These are phyloP conservation scores for Halocynthia roretzi DNA, from an alignment of 23 tunicate genomes.

Conservation along the genomic window DNA sequence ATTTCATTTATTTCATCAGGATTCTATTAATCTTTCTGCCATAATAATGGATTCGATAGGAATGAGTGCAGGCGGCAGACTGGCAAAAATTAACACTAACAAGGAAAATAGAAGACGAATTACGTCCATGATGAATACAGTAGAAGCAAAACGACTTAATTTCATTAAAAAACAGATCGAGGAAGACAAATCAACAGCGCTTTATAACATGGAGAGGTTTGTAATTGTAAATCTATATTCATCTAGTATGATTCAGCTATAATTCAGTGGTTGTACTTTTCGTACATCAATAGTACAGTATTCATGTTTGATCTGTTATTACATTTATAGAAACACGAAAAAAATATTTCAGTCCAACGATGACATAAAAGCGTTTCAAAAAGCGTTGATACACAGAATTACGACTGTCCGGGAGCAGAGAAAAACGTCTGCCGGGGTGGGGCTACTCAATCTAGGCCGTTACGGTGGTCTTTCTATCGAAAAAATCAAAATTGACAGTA, in stretches of 20 bases:
- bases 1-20: no score
- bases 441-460: slow-evolving; percentile 53
- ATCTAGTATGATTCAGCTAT: neutral
- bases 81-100: slow-evolving; percentile 60
- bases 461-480: slow-evolving; percentile 82
- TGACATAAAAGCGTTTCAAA: slow-evolving; percentile 80
- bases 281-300: neutral
- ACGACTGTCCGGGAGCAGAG: slow-evolving; percentile 57
- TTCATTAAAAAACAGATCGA: slow-evolving; percentile 65
- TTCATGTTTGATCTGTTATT: neutral
- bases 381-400: slow-evolving; percentile 58
- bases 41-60: slow-evolving; percentile 10
- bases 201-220: slow-evolving; percentile 48
- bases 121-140: slow-evolving; percentile 58
- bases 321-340: slow-evolving; percentile 30
- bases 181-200: slow-evolving; percentile 46
- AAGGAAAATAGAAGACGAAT: slow-evolving; percentile 42
- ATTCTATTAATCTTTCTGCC: no score
- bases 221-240: neutral
- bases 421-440: slow-evolving; percentile 16
- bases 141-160: slow-evolving; percentile 54
- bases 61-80: slow-evolving; percentile 52
- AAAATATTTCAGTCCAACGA: slow-evolving; percentile 48
- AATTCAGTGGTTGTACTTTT: neutral
- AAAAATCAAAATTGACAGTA: slow-evolving; percentile 63